These are phyloP conservation scores for Campylomormyrus numenius DNA, from an alignment of 2,113 vertebrate species.

Conservation along the genomic window DNA sequence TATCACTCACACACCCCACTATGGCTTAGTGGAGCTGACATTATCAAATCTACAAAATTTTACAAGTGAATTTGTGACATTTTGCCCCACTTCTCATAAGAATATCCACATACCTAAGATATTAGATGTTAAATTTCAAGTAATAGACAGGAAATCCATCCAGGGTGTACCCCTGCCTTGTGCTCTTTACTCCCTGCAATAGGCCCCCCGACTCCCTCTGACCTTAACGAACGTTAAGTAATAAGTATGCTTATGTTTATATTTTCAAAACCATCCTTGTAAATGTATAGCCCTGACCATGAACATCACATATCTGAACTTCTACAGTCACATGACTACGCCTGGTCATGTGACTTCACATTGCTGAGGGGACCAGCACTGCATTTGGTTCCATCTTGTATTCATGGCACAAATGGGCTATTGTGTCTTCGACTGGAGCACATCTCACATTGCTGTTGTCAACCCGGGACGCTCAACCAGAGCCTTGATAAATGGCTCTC, in stretches of 20 bases:
- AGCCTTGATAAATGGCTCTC: conserved; percentile 76
- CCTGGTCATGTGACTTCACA: neutral
- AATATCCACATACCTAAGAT: neutral
- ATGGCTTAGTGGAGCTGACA: neutral
- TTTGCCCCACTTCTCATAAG: neutral
- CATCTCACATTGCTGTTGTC: conserved; percentile 51
- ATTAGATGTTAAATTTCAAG: neutral
- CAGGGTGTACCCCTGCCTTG: conserved; percentile 21
- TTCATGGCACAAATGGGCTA: conserved; percentile 33
- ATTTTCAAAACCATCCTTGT: neutral
- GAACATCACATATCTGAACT: neutral
- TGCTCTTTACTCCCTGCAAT: neutral
- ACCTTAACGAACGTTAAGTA: neutral
- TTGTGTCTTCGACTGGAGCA: conserved; percentile 61
- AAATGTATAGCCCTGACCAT: neutral
- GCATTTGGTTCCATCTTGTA: conserved; percentile 11
- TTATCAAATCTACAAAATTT: conserved; percentile 46
- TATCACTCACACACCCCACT: conserved; percentile 62
- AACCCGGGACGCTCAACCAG: conserved; percentile 58
- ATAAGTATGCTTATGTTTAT: neutral
- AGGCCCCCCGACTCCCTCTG: neutral
- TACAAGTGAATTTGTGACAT: neutral
- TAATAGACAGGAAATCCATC: conserved; percentile 42
- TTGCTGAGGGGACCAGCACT: neutral
- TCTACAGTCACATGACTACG: neutral